phyloP scores from a whole-genome alignment of 2,113 vertebrate species.

The Pyrgilauda ruficollis region DNA sequence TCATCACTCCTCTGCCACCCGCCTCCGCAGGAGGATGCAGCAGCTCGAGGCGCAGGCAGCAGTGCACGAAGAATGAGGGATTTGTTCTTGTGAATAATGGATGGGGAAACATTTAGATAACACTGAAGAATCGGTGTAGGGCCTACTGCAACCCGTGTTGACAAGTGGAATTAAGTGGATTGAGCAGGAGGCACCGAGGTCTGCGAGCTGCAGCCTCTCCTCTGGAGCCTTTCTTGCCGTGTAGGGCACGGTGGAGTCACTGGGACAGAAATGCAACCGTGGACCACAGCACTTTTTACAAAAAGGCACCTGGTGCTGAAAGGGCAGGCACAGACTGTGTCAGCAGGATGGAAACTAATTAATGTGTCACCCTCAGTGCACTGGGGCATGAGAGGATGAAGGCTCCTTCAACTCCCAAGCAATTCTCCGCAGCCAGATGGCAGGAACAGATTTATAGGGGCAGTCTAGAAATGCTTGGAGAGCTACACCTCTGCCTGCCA shows the following conservation, averaged over 20 bases:
- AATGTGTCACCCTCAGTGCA: background rate
- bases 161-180: background rate
- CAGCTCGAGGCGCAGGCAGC: background rate
- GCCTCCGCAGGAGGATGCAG: background rate
- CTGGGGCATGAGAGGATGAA: background rate
- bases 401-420: background rate
- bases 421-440: background rate
- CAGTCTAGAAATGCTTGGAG: background rate
- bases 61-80: background rate
- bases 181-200: background rate
- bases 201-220: background rate
- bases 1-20: background rate
- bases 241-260: fast-evolving
- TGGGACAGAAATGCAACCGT: fast-evolving
- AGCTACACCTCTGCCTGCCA: background rate
- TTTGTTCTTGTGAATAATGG: conserved; percentile 29
- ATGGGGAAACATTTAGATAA: background rate
- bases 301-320: background rate
- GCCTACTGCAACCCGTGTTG: background rate
- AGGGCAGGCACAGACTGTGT: background rate
- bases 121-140: background rate
- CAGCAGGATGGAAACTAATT: background rate
- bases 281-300: background rate
- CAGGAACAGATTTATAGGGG: background rate
- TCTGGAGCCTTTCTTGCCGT: fast-evolving